Base-by-base conservation (phyloP, 2,113 vertebrate genomes). In the Pelusios castaneus region DNA sequence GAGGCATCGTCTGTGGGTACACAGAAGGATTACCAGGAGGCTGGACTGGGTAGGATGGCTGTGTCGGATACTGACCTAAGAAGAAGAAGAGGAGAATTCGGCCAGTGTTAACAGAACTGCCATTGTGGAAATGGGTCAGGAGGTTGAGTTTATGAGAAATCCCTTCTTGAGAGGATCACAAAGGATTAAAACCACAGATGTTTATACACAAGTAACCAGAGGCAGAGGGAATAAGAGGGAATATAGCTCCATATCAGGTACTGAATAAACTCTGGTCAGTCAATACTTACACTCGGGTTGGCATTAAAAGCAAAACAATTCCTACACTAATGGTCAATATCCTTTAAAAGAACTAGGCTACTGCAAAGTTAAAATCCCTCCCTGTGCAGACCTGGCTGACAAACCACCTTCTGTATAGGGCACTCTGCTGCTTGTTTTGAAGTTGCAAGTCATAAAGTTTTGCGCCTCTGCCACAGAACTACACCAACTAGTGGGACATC, bases 1-100 rank as follows among this genome's bases (percentile, higher is more conserved):
- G 98, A 96, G 99, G 98, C 98, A 99, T 97, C 54, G 98, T 95
- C 97, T 98, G 98, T 8, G 99, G 98, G 95, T 99, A 99, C 80
- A 99, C 98, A n/a, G 98, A 97, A n/a, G 98, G 98, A 93, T 97
- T 97, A 97, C 97, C 98, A 11, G 97, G 95, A 97, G 98, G 97
- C 96, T 98, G 99, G 95, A 99, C 94, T 0, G 98, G 98, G 94
- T 99, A 99, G 96, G 99, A 98, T 83, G 98, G 97, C 97, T 99
- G 99, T 87, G 98, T 97, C 93, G 99, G 98, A 95, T 99, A 99
- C 41, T 98, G 98, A 94, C 99, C 99, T 99, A 96, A 47, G 97
- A 96, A 96, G 97, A 96, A 96, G 10, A 49, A 98, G 63, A 16
- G 70, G 83, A 86, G n/a, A 55, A 24, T 4, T 84, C 27, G 82